A percentile compares a stretch with the other conserved stretches of the same genome.
phyloP scores from a whole-genome alignment of 2,113 vertebrate genomes.

The Oreotrochilus melanogaster region DNA sequence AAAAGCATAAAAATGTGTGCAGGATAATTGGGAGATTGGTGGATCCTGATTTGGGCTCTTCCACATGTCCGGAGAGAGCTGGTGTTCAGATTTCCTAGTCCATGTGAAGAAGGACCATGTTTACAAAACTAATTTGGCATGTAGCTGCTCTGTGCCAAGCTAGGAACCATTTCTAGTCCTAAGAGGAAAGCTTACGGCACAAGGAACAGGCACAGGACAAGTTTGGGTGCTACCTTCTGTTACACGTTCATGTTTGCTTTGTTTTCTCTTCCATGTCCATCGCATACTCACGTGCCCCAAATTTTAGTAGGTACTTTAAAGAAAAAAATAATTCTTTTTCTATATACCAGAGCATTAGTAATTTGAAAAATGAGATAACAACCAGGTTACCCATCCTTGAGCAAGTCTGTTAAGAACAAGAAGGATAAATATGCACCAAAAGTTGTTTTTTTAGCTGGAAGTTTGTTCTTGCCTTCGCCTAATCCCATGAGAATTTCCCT shows the following conservation, averaged over 20 bases:
- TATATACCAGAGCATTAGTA: not conserved
- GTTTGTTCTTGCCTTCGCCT: not conserved
- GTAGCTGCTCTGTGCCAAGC: not conserved
- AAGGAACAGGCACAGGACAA: not conserved
- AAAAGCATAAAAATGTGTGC: not conserved
- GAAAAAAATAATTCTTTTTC: not conserved
- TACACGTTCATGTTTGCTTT: not conserved
- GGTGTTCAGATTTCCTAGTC: not conserved
- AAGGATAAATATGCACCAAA: not conserved
- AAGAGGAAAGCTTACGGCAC: not conserved
- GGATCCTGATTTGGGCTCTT: not conserved
- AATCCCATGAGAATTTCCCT: not conserved
- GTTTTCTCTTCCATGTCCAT: not conserved
- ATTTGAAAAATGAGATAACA: not conserved
- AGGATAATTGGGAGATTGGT: not conserved
- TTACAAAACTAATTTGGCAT: not conserved
- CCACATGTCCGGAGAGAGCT: not conserved
- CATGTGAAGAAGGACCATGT: not conserved
- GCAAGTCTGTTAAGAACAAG: not conserved
- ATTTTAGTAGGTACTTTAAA: not conserved
- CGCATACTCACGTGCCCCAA: accelerated
- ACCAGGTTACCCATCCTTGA: not conserved
- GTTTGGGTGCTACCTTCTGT: not conserved
- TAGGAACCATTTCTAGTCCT: not conserved
- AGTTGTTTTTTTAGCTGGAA: not conserved